Conservation (phyloP, 1,140 invertebrate species). For the Cotesia typhae region DNA sequence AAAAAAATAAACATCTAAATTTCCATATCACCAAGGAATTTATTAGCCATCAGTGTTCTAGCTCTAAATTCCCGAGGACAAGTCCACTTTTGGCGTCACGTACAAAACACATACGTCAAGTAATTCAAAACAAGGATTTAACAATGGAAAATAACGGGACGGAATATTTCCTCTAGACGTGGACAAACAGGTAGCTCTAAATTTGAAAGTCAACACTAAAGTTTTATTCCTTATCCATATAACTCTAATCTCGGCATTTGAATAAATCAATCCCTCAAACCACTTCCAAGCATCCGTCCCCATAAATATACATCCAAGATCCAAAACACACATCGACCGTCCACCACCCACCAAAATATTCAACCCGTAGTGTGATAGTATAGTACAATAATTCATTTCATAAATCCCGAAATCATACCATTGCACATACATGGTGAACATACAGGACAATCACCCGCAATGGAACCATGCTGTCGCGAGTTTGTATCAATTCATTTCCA, state of each 20-base stretch:
- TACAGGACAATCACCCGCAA: too few species aligned
- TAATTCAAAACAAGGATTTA: slow-evolving; percentile 19
- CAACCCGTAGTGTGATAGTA: too few species aligned
- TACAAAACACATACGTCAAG: slow-evolving; percentile 27
- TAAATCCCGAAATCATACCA: too few species aligned
- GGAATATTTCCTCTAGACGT: not conserved
- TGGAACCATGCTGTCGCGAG: too few species aligned
- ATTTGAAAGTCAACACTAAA: slow-evolving; percentile 4
- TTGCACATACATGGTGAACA: too few species aligned
- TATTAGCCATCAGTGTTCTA: too few species aligned
- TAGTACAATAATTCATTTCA: too few species aligned
- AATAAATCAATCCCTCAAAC: not conserved
- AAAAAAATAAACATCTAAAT: not conserved
- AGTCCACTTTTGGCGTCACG: slow-evolving; percentile 17
- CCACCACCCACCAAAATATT: too few species aligned
- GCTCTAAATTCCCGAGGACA: slow-evolving; percentile 23
- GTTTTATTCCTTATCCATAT: slow-evolving; percentile 2
- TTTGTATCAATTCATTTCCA: too few species aligned
- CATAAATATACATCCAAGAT: not conserved
- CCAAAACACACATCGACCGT: too few species aligned
- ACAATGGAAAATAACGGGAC: slow-evolving; percentile 14
- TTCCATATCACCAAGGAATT: not conserved
- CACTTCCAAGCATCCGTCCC: slow-evolving; percentile 13
- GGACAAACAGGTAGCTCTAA: slow-evolving; percentile 12
- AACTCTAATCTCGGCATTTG: not conserved